Evolutionary conservation across 2,888 invertebrate species (phyloP).

Genomic region (Conchocele bisecta): DNA sequence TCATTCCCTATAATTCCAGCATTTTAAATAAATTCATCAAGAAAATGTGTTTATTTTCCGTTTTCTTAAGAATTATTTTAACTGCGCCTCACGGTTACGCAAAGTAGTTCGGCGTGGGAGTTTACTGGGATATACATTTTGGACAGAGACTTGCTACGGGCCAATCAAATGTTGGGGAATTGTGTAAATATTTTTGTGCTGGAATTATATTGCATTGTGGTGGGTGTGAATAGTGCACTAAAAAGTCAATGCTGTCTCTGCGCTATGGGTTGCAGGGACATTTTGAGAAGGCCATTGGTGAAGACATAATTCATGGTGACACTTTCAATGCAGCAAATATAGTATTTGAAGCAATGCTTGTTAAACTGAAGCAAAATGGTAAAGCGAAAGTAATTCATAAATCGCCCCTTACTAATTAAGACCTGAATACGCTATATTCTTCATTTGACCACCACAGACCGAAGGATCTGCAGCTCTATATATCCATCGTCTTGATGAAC

Average conservation of each 20-base stretch:
- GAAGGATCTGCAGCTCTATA: slow-evolving; percentile 32
- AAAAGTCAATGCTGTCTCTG: slow-evolving; percentile 38
- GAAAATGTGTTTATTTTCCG: too few relatives aligned
- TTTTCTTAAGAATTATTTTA: too few relatives aligned
- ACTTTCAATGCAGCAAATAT: slow-evolving; percentile 13
- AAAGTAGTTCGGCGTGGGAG: too few relatives aligned
- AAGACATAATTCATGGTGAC: slow-evolving; percentile 14
- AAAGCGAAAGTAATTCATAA: slow-evolving; percentile 22
- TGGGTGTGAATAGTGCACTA: too few relatives aligned
- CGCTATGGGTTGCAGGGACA: slow-evolving; percentile 38
- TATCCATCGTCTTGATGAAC: slow-evolving; percentile 45
- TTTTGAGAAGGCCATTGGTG: slow-evolving; percentile 2
- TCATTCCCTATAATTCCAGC: too few relatives aligned
- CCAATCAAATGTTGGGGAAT: too few relatives aligned
- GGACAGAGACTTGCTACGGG: too few relatives aligned
- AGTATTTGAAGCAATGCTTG: slow-evolving; percentile 14
- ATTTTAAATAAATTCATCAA: too few relatives aligned
- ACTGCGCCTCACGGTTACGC: too few relatives aligned
- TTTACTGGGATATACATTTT: too few relatives aligned
- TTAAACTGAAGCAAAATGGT: slow-evolving; percentile 19
- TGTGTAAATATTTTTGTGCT: too few relatives aligned
- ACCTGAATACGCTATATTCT: slow-evolving; percentile 22
- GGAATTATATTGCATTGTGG: too few relatives aligned
- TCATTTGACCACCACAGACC: slow-evolving; percentile 30
- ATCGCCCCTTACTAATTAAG: slow-evolving; percentile 17